Conservation (phyloP, 2,888 invertebrate species). For the Papilio elwesi region DNA sequence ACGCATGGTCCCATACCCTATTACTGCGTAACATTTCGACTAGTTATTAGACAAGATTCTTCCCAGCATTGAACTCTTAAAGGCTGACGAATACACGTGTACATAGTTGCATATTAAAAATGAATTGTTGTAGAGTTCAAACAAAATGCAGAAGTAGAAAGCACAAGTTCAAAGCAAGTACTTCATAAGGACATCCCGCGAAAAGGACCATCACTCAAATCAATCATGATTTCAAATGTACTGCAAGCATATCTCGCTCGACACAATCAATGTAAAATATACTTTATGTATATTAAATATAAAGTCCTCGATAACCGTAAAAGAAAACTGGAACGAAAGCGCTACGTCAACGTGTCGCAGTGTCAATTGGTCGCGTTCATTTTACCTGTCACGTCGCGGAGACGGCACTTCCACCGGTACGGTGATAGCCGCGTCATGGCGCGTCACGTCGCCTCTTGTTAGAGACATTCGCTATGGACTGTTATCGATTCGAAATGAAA, state of each 20-base stretch:
- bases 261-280: conserved; percentile 23
- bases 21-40: no score
- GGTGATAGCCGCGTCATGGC: conserved; percentile 40
- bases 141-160: conserved; percentile 1
- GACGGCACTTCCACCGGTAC: conserved; percentile 44
- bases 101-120: no score
- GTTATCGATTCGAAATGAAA: conserved; percentile 42
- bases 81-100: no score
- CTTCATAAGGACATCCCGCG: conserved; percentile 23
- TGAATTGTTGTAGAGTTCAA: not conserved
- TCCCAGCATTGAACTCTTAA: no score
- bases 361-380: conserved; percentile 52
- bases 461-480: conserved; percentile 45
- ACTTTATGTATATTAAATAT: not conserved
- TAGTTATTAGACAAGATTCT: no score
- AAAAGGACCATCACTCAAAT: conserved; percentile 40
- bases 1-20: no score
- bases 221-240: conserved; percentile 40
- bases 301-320: conserved; percentile 9
- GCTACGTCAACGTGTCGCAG: conserved; percentile 53
- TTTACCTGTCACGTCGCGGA: conserved; percentile 53
- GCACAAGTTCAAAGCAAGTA: not conserved
- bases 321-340: conserved; percentile 29
- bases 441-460: conserved; percentile 45
- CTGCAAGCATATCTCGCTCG: conserved; percentile 9